These are phyloP conservation scores for Zoroaster sp. DNA, from an alignment of 53 echinoderm and acorn worm genomes.

Conservation along the genomic window DNA sequence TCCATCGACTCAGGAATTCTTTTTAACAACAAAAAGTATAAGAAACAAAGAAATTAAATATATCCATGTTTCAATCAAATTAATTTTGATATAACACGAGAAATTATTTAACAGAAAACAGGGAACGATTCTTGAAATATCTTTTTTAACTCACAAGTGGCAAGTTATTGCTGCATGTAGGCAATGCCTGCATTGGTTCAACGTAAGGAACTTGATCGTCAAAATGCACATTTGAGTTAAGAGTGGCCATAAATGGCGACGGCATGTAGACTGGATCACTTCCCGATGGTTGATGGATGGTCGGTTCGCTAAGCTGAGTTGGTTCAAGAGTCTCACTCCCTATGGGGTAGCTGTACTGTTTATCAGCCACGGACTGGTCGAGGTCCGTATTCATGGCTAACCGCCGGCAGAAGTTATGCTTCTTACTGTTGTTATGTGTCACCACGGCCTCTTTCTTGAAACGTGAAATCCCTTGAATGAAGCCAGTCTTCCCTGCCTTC, in stretches of 20 bases:
- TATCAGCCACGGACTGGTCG: background rate
- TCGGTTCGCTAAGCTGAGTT: background rate
- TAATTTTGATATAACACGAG: too few relatives aligned
- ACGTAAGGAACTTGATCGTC: background rate
- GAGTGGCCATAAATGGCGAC: background rate
- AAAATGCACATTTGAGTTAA: background rate
- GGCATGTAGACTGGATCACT: background rate
- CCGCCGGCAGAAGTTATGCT: conserved; percentile 34
- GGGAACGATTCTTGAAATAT: too few relatives aligned
- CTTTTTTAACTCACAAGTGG: background rate
- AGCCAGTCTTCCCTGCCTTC: conserved; percentile 46
- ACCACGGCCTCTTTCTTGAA: conserved; percentile 52
- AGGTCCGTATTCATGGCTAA: background rate
- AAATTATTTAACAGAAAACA: too few relatives aligned
- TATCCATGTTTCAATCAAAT: too few relatives aligned
- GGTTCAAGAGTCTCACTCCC: background rate
- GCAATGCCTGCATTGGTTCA: background rate
- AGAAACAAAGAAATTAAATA: too few relatives aligned
- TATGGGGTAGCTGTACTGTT: background rate
- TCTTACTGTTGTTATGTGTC: conserved; percentile 42
- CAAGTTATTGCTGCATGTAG: background rate
- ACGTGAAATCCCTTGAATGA: conserved; percentile 25
- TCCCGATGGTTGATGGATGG: background rate
- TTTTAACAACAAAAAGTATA: too few relatives aligned
- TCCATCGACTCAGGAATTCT: too few relatives aligned